Evolutionary conservation across 2,113 vertebrate species (phyloP), one percentile per base, ranked within the genome.

Genomic region (Heterocephalus glaber): DNA sequence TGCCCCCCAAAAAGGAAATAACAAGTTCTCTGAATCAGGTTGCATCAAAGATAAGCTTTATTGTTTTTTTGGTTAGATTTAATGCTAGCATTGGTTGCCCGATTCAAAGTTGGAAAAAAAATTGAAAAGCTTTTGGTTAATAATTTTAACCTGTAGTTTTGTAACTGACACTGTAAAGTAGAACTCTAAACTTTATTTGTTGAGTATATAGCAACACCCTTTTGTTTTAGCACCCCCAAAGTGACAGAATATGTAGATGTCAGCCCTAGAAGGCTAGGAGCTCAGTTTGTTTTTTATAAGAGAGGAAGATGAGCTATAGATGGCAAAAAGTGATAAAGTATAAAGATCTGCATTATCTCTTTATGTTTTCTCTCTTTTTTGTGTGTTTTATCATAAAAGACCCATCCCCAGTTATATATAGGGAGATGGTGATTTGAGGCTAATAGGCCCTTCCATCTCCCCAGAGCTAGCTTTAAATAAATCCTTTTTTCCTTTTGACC

Each of bases 51-150:
- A 10, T 81, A 77, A 41, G 38, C 58, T 86, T 28, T 41, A 30
- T 84, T 84, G 17, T 63, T 88, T 92, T 47, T 82, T 95, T 90
- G 65, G n/a, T 94, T 72, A 77, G 22, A 85, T 76, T 95, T 86
- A 49, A 58, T 70, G 81, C 90, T 72, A 12, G 47, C n/a, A n/a
- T n/a, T 13, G 28, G 35, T 76, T 90, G 66, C 38, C 38, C 26
- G 87, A 70, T 80, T 96, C 33, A 80, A 74, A 96, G 77, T 22
- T 90, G 30, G 35, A 38, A 38, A 63, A 41, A 54, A 60, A 44
- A 35, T 49, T 72, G 63, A 86, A 52, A 44, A 30, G 24, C 70
- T 30, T 95, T 24, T 90, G 70, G 22, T 52, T n/a, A 41, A 89
- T 86, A 76, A 54, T 76, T 89, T 96, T 52, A 56, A 74, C 63